Base-by-base conservation (phyloP, 2,888 invertebrate species). In the Parnassius mnemosyne region DNA sequence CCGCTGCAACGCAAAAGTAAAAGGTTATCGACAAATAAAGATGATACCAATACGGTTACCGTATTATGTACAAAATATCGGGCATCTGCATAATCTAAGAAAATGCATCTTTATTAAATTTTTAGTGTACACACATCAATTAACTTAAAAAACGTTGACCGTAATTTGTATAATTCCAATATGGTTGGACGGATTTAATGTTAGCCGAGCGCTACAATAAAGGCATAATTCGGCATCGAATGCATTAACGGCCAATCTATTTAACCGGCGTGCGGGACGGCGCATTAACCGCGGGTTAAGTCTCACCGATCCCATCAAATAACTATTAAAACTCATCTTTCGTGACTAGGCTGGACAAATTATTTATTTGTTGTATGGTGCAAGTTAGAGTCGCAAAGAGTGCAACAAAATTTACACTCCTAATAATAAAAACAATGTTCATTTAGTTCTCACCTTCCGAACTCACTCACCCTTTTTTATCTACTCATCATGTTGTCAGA, bases 251-350 rank as follows among this genome's bases (percentile, higher is more conserved):
- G 53, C 13, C 50, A 12, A 51, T 42, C 50, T 55, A 60, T 59
- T 65, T 60, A 60, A 56, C 46, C 43, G 55, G 41, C 13, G 34
- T 16, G 34, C 49, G 52, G 41, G 59, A n/a, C 57, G 49, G 49
- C 60, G 62, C 56, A 41, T 53, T 53, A 58, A 51, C 59, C 46
- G 57, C 50, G 53, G 63, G 66, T 65, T 68, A 69, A 66, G 65
- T 65, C 58, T 55, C 52, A 58, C 64, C 69, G 74, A 74, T 71
- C 69, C 70, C 71, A 75, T 75, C 75, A 74, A 69, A 68, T 67
- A 66, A 72, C 75, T 81, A 84, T 83, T 83, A 80, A 80, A 77
- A 82, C 78, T 77, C 82, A 80, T 81, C 80, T 76, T 72, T 80
- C 80, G 80, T 83, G 81, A 80, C 78, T 77, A 65, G 71, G 65